Evolutionary conservation across 2,113 vertebrate species (phyloP).

Genomic region (Syrmaticus mikado): DNA sequence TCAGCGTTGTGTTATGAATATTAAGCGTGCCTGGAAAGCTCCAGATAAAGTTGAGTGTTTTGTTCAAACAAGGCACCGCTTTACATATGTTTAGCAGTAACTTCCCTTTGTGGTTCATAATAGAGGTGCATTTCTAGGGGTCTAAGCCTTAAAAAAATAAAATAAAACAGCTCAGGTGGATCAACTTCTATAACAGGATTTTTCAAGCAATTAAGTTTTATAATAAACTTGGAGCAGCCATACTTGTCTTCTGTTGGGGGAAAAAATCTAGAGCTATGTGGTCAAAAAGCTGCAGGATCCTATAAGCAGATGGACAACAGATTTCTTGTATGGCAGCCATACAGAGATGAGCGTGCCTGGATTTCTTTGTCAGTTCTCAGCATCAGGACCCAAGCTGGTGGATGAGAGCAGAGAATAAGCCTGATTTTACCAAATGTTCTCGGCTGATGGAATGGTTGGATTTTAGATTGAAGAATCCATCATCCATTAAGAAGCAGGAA

Average conservation of each 20-base stretch:
- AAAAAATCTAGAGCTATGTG: not conserved
- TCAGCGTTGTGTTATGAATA: not conserved
- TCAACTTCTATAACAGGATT: not conserved
- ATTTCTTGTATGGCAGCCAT: not conserved
- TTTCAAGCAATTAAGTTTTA: not conserved
- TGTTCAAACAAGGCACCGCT: not conserved
- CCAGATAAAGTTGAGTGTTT: not conserved
- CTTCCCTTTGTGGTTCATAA: not conserved
- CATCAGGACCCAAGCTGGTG: not conserved
- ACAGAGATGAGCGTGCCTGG: not conserved
- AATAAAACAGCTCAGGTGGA: not conserved
- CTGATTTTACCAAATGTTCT: not conserved
- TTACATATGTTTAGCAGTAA: not conserved
- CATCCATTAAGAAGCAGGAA: not conserved
- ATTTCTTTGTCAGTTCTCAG: conserved; percentile 5
- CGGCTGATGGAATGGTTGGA: not conserved
- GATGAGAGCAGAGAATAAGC: not conserved
- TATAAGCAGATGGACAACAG: not conserved
- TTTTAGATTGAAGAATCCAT: not conserved
- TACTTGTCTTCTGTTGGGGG: not conserved
- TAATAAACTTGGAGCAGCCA: not conserved
- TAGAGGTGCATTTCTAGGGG: not conserved
- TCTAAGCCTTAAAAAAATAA: not conserved
- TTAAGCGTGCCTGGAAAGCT: not conserved
- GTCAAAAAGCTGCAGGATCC: not conserved